A percentile compares a stretch with the other conserved stretches of the same genome.
phyloP scores from a whole-genome alignment of 2,888 invertebrate species.

The Drosophila merina region DNA sequence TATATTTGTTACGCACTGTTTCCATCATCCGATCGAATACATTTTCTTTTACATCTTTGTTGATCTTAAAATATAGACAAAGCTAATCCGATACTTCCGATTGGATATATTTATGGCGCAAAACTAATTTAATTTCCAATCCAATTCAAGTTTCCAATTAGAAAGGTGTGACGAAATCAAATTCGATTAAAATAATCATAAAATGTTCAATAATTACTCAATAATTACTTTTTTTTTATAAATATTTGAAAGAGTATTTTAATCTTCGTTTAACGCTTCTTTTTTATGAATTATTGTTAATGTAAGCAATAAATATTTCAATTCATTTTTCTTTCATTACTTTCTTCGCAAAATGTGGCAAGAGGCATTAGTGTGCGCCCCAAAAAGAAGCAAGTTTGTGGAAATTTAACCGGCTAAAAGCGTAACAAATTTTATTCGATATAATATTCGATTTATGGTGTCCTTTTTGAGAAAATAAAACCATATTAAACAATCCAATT shows the following conservation, averaged over 20 bases:
- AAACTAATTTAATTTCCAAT: slow-evolving; percentile 1
- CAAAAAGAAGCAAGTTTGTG: slow-evolving; percentile 2
- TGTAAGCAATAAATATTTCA: slow-evolving; percentile 25
- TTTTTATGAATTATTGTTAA: slow-evolving; percentile 3
- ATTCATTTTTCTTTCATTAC: slow-evolving; percentile 6
- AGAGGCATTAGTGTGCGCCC: background rate
- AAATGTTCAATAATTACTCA: background rate
- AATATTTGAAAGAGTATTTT: slow-evolving; percentile 17
- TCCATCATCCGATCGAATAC: slow-evolving; percentile 1
- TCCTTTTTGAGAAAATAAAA: background rate
- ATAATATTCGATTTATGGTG: slow-evolving; percentile 9
- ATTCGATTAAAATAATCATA: background rate
- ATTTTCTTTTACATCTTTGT: background rate
- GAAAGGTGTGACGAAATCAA: slow-evolving; percentile 22
- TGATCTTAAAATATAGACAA: slow-evolving; percentile 21
- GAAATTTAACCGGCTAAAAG: slow-evolving; percentile 15
- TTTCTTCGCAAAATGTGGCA: slow-evolving; percentile 19
- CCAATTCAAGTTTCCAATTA: slow-evolving; percentile 10
- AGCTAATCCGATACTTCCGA: background rate
- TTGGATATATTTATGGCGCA: slow-evolving; percentile 11
- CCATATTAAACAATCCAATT: background rate
- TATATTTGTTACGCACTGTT: slow-evolving; percentile 5
- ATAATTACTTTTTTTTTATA: background rate
- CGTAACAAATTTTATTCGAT: slow-evolving; percentile 15
- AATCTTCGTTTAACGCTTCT: background rate